phyloP scores from a whole-genome alignment of 1,140 invertebrate genomes.

The Drosophila hydei region DNA sequence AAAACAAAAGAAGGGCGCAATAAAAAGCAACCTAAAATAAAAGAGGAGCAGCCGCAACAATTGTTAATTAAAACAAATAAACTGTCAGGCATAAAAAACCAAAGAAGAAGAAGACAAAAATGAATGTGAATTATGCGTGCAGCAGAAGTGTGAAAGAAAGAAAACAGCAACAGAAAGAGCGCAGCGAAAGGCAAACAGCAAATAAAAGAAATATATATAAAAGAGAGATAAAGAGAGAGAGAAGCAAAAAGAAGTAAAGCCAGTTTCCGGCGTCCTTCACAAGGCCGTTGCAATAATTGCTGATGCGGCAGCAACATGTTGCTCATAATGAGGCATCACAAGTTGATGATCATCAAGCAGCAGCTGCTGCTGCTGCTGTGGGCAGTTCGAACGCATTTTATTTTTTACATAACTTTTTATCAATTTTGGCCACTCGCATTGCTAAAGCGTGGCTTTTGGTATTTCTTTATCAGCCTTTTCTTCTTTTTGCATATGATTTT shows the following conservation, averaged over 20 bases:
- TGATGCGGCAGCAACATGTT: constrained; percentile 37
- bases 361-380: constrained; percentile 2
- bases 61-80: constrained; percentile 82
- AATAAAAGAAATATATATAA: constrained; percentile 21
- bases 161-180: constrained; percentile 27
- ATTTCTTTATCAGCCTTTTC: neutral
- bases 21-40: constrained; percentile 12
- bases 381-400: constrained; percentile 36
- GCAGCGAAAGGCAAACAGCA: constrained; percentile 20
- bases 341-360: constrained; percentile 4
- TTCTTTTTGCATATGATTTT: constrained; percentile 43
- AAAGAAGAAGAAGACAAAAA: constrained; percentile 32
- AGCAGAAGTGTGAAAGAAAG: constrained; percentile 45
- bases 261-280: constrained; percentile 81
- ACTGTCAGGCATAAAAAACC: constrained; percentile 42
- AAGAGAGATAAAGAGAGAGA: constrained; percentile 30
- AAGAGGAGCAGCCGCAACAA: constrained; percentile 32
- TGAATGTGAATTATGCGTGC: constrained; percentile 72
- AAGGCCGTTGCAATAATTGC: constrained; percentile 71
- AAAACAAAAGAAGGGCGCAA: constrained; percentile 40
- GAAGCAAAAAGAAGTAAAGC: constrained; percentile 46
- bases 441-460: constrained; percentile 6
- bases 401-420: constrained; percentile 14
- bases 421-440: constrained; percentile 16
- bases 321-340: constrained; percentile 33